Evolutionary conservation across 1,140 invertebrate species (phyloP).

Genomic region (Dolichoris vasculosae): DNA sequence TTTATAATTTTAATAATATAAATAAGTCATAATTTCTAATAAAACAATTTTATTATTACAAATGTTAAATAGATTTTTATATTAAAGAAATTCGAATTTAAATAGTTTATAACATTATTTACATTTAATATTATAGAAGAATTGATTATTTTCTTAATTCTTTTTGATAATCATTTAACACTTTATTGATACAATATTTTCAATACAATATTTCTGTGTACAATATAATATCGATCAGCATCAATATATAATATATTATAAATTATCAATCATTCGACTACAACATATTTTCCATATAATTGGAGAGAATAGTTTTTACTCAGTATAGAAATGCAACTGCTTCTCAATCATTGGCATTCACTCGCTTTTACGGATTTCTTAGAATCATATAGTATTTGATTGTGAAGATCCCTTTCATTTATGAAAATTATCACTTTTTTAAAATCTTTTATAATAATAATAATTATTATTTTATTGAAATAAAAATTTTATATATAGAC

Average conservation of each 20-base stretch:
- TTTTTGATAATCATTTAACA: conserved; percentile 66
- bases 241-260: conserved; percentile 59
- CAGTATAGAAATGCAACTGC: conserved; percentile 25
- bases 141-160: neutral
- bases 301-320: conserved; percentile 31
- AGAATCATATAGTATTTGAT: neutral
- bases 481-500: conserved; percentile 13
- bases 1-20: neutral
- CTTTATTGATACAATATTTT: conserved; percentile 68
- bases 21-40: neutral
- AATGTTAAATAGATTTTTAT: neutral
- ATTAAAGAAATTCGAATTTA: neutral
- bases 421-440: conserved; percentile 1
- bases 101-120: neutral
- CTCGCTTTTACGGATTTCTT: neutral
- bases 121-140: neutral
- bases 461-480: neutral
- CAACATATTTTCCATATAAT: conserved; percentile 59
- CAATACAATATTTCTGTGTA: conserved; percentile 64
- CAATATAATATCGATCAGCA: conserved; percentile 58
- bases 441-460: neutral
- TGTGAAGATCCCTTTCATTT: neutral
- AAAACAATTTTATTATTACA: neutral
- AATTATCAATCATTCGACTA: conserved; percentile 57
- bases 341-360: neutral